Conservation (phyloP, 1,140 invertebrate species). For the Neodiprion fabricii region DNA sequence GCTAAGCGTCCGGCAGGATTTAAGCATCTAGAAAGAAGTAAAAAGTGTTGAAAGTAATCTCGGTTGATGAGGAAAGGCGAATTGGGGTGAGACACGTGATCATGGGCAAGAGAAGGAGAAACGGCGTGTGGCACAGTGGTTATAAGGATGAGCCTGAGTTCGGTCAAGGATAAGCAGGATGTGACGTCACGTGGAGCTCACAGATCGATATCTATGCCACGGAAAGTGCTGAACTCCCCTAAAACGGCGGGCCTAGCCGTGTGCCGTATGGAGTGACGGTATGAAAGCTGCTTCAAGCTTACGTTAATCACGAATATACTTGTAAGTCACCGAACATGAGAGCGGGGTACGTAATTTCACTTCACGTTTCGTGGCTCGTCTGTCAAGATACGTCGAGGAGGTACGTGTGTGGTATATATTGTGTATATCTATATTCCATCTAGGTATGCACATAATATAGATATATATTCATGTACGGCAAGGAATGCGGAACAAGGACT, state of each 20-base stretch:
- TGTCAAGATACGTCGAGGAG: no score
- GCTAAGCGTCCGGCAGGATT: constrained; percentile 83
- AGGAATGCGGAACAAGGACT: no score
- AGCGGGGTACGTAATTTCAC: no score
- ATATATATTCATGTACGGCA: no score
- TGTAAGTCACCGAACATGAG: no score
- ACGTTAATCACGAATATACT: no score
- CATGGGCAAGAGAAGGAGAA: constrained; percentile 43
- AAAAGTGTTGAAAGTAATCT: constrained; percentile 5
- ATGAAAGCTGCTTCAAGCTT: no score
- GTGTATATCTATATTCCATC: no score
- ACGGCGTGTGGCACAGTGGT: not conserved
- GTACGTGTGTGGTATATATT: no score
- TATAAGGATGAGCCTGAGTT: not conserved
- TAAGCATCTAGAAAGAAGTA: constrained; percentile 76
- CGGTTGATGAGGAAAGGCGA: not conserved
- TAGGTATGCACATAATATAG: no score
- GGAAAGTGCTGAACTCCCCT: not conserved
- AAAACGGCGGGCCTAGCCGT: not conserved
- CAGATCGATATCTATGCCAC: constrained; percentile 1
- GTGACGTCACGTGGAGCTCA: not conserved
- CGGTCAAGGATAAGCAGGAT: constrained; percentile 4
- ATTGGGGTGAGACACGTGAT: constrained; percentile 10
- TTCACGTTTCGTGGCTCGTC: no score
- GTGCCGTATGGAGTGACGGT: no score